phyloP scores from a whole-genome alignment of 2,113 vertebrate species.

The Myotis yumanensis region DNA sequence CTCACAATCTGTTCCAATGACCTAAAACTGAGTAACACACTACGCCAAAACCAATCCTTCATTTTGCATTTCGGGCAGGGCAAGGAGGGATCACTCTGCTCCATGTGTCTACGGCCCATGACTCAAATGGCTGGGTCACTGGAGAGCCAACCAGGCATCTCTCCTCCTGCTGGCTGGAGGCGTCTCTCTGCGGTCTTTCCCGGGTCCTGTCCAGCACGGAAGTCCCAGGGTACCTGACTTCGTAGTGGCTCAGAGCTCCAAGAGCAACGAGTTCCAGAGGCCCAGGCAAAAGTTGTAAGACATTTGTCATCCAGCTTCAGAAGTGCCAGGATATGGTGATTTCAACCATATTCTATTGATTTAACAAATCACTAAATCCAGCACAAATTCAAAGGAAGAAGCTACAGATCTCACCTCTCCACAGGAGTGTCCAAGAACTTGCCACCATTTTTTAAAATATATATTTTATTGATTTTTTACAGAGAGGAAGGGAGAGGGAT shows the following conservation, averaged over 20 bases:
- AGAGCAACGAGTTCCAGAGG: background rate
- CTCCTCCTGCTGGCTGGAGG: background rate
- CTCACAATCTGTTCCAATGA: background rate
- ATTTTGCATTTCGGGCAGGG: background rate
- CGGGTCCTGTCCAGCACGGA: background rate
- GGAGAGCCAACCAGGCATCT: background rate
- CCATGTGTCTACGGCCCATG: background rate
- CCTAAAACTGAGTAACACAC: background rate
- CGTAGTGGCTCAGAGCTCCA: background rate
- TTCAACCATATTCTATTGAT: background rate
- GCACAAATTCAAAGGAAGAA: background rate
- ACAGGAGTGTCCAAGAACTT: background rate
- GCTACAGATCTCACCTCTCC: background rate
- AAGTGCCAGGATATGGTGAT: background rate
- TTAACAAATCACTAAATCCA: background rate
- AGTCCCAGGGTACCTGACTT: background rate
- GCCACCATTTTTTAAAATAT: background rate
- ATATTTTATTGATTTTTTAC: no score
- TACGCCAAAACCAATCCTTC: background rate
- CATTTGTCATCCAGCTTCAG: background rate
- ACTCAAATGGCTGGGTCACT: background rate
- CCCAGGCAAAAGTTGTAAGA: background rate
- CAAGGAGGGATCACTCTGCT: background rate
- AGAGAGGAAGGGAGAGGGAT: no score
- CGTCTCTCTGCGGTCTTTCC: background rate